These are phyloP conservation scores for Motacilla alba DNA, from an alignment of 2,113 vertebrate species.

Conservation along the genomic window DNA sequence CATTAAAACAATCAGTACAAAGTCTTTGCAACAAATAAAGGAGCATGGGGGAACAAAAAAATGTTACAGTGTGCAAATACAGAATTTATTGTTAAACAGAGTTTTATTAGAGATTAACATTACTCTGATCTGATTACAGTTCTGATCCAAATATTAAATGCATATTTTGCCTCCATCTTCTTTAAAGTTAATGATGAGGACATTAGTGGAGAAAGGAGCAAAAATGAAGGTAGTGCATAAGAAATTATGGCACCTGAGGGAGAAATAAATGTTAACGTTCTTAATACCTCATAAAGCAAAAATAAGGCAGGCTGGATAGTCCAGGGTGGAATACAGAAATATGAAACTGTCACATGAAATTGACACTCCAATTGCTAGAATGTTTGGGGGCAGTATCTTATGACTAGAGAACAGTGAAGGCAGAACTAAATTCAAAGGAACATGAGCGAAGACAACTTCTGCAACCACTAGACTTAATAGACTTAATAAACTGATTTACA, in stretches of 20 bases:
- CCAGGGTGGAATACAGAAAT: not conserved
- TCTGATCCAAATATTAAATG: not conserved
- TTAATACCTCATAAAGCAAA: constrained; percentile 20
- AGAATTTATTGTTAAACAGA: not conserved
- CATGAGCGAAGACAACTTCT: not conserved
- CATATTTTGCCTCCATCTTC: not conserved
- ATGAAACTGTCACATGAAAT: not conserved
- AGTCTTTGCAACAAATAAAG: not conserved
- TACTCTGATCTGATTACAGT: not conserved
- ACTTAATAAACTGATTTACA: not conserved
- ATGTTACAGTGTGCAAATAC: not conserved
- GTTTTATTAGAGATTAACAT: not conserved
- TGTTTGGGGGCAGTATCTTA: not conserved
- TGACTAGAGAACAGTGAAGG: not conserved
- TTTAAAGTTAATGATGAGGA: not conserved
- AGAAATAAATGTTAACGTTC: constrained; percentile 7
- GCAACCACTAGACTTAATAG: not conserved
- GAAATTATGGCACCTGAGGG: not conserved
- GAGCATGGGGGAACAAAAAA: not conserved
- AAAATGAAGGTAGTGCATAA: not conserved
- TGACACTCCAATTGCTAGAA: not conserved
- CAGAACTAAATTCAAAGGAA: not conserved
- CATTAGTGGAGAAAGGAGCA: not conserved
- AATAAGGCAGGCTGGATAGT: not conserved
- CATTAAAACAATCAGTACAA: not conserved